Evolutionary conservation across 2,113 vertebrate genomes (phyloP), one percentile per base, ranked within the genome.

Genomic region (Mohoua ochrocephala): DNA sequence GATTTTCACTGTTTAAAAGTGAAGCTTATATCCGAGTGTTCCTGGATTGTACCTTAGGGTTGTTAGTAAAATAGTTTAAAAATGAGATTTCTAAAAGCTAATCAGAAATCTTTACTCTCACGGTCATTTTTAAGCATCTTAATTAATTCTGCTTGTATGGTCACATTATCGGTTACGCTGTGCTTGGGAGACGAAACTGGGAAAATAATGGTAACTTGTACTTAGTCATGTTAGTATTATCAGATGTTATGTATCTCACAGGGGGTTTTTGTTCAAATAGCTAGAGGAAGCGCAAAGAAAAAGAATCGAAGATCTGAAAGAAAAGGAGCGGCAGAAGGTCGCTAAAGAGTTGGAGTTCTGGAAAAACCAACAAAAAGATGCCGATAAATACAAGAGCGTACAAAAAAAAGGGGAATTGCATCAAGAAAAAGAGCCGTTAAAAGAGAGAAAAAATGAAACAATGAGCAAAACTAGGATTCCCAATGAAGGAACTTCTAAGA

Each of bases 251-350:
- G 18, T 73, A 16, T 64, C 52, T 94, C 47, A 92, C 9, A 49
- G 41, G 5, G 3, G 3, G 57, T 94, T 97, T 42, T 56, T 64
- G 47, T 92, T 95, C 74, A 93, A 95, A 95, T 90, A 99, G 99
- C 98, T 99, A n/a, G 99, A 99, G 96, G 97, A 98, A 84, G 97
- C 98, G 65, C 98, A 99, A 94, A 98, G 98, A 94, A 98, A 97
- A 75, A 97, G 93, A 84, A 99, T 99, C 95, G 98, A 99, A 97
- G 96, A 97, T 91, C 94, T 98, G 67, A 99, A 99, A 96, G 98
- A 99, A 42, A 95, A 96, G 23, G 99, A 99, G 81, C 93, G 98
- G 42, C 93, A 95, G 87, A 98, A 97, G 93, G 98, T 98, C 39
- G 96, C 97, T 30, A 74, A 97, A 49, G 99, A 99, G 88, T 89